Percentiles rank a stretch among this genome's conserved stretches.
Evolutionary conservation across 2,888 invertebrate genomes (phyloP).

Genomic region (Heliconius aoede): DNA sequence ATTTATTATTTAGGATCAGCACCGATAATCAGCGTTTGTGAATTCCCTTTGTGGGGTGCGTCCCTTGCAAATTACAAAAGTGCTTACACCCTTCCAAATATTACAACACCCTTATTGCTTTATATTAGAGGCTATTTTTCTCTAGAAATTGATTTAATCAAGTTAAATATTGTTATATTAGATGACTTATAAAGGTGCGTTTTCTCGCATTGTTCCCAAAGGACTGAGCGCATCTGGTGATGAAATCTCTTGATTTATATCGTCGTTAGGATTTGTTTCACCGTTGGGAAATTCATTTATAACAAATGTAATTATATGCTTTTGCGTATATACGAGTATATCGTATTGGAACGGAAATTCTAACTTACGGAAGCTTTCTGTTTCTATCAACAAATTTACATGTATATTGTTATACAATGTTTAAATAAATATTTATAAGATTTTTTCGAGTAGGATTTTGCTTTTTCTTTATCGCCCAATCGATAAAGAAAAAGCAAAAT

Average conservation of each 20-base stretch:
- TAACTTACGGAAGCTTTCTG: not conserved
- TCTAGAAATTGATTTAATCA: not conserved
- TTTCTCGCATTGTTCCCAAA: conserved; percentile 50
- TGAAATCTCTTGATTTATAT: conserved; percentile 56
- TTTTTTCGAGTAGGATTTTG: too few species aligned
- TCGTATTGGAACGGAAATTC: not conserved
- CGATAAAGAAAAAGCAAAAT: too few species aligned
- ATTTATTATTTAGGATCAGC: conserved; percentile 73
- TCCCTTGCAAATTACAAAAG: conserved; percentile 51
- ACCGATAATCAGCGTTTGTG: conserved; percentile 67
- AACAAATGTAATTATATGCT: conserved; percentile 30
- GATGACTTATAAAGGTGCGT: conserved; percentile 51
- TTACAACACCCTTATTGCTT: not conserved
- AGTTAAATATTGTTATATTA: conserved; percentile 43
- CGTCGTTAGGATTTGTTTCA: conserved; percentile 46
- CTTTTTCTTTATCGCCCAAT: too few species aligned
- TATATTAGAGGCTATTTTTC: conserved; percentile 9
- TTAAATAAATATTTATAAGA: too few species aligned
- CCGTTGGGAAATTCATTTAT: conserved; percentile 38
- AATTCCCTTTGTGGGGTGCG: conserved; percentile 60
- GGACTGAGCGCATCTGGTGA: conserved; percentile 61
- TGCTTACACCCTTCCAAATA: conserved; percentile 7
- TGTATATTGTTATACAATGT: too few species aligned
- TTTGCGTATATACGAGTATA: not conserved
- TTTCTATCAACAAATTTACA: too few species aligned